A percentile compares a stretch with the other conserved stretches of the same genome.
Evolutionary conservation across 2,113 vertebrate species (phyloP).

Genomic region (Rhabdornis inornatus): DNA sequence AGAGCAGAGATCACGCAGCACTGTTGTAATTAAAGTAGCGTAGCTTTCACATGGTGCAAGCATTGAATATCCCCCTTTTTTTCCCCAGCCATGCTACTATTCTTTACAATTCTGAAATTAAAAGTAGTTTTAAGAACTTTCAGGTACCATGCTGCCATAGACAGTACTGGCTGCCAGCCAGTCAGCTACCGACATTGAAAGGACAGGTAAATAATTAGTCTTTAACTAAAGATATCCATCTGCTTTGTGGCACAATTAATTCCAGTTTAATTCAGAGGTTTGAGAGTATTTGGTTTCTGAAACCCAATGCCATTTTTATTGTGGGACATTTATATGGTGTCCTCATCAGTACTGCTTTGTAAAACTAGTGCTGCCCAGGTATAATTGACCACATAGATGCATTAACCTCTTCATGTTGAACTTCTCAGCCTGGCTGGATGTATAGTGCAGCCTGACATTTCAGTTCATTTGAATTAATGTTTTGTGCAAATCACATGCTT

Average conservation of each 20-base stretch:
- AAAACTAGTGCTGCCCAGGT: background rate
- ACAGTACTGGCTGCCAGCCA: background rate
- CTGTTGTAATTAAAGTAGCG: background rate
- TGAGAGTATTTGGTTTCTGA: conserved; percentile 22
- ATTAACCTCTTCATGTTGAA: background rate
- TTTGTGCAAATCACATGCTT: conserved; percentile 64
- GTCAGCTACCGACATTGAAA: background rate
- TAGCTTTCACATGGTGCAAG: background rate
- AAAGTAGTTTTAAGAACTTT: background rate
- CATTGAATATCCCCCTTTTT: background rate
- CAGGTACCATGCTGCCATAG: background rate
- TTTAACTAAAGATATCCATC: conserved; percentile 6
- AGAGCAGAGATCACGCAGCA: background rate
- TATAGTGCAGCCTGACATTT: conserved; percentile 36
- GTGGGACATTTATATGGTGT: background rate
- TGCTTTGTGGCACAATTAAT: conserved; percentile 23
- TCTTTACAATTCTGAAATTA: background rate
- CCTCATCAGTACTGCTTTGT: background rate
- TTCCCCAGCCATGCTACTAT: background rate
- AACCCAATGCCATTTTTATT: conserved; percentile 23
- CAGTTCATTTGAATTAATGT: conserved; percentile 51
- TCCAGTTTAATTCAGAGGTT: background rate
- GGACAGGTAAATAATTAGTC: conserved; percentile 32
- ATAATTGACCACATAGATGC: background rate
- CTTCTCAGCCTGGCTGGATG: background rate